Evolutionary conservation across 2,888 invertebrate genomes (phyloP).

Genomic region (Drosophila meridionalis): DNA sequence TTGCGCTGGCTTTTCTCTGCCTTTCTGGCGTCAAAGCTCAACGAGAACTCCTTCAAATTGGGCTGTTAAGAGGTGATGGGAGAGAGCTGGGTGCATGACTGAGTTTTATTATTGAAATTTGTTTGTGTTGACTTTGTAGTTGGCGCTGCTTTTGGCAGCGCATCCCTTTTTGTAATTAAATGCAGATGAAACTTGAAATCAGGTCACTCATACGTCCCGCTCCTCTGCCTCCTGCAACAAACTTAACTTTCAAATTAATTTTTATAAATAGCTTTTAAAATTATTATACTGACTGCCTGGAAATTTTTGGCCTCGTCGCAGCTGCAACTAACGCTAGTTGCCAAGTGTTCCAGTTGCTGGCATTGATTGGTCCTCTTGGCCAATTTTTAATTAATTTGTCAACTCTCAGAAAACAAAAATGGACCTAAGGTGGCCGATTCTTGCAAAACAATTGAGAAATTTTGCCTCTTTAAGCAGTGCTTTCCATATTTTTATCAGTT

Average conservation of each 20-base stretch:
- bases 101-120: slow-evolving; percentile 74
- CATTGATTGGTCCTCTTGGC: slow-evolving; percentile 45
- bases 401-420: slow-evolving; percentile 11
- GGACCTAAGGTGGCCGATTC: slow-evolving; percentile 21
- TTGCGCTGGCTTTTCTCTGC: slow-evolving; percentile 11
- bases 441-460: slow-evolving; percentile 19
- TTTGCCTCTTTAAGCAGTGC: neutral
- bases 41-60: slow-evolving; percentile 30
- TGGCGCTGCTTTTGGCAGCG: slow-evolving; percentile 37
- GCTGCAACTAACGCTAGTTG: slow-evolving; percentile 60
- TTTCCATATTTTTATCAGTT: too few species aligned
- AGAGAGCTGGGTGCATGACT: slow-evolving; percentile 6
- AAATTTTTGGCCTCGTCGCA: slow-evolving; percentile 51
- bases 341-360: slow-evolving; percentile 42
- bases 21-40: slow-evolving; percentile 43
- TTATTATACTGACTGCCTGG: slow-evolving; percentile 39
- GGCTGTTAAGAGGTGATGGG: slow-evolving; percentile 6
- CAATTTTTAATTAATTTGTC: slow-evolving; percentile 66
- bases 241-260: slow-evolving; percentile 69
- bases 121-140: slow-evolving; percentile 62
- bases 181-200: slow-evolving; percentile 69
- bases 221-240: slow-evolving; percentile 29
- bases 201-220: slow-evolving; percentile 65
- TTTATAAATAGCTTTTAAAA: slow-evolving; percentile 65
- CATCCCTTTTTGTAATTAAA: slow-evolving; percentile 72